phyloP scores from a whole-genome alignment of 2,113 vertebrate species.

The Oenanthe oenanthe region DNA sequence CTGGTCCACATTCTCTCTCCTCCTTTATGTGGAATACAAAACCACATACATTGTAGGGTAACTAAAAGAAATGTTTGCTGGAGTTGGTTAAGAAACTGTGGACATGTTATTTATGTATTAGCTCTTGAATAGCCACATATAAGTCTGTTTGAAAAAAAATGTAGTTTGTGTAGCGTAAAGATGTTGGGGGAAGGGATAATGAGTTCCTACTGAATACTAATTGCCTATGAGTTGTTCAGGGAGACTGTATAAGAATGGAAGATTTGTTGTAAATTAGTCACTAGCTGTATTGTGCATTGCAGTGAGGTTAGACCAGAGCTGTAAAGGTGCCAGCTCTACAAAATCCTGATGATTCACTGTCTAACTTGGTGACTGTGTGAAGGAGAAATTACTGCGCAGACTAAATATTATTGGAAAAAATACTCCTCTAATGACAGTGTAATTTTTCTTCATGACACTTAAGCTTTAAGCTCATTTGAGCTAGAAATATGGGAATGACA shows the following conservation, averaged over 20 bases:
- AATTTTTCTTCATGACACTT: neutral
- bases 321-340: conserved; percentile 70
- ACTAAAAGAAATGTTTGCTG: conserved; percentile 31
- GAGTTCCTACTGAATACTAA: conserved; percentile 79
- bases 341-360: conserved; percentile 49
- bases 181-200: conserved; percentile 74
- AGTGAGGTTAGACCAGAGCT: conserved; percentile 57
- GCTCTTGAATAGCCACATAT: conserved; percentile 39
- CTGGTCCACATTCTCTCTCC: neutral
- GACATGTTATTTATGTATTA: conserved; percentile 40
- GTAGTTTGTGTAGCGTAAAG: conserved; percentile 60
- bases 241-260: conserved; percentile 75
- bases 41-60: neutral
- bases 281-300: conserved; percentile 68
- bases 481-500: neutral
- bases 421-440: neutral
- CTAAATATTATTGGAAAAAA: conserved; percentile 16
- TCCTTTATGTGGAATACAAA: conserved; percentile 46
- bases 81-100: conserved; percentile 23
- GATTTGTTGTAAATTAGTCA: conserved; percentile 79
- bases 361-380: conserved; percentile 31
- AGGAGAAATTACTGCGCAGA: conserved; percentile 24
- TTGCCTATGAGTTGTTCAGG: conserved; percentile 75
- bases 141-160: conserved; percentile 15
- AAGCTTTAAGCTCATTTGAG: conserved; percentile 4